Percentiles rank a stretch among this genome's conserved stretches.
phyloP scores from a whole-genome alignment of 2,888 invertebrate genomes.

The Gymnoscelis rufifasciata region DNA sequence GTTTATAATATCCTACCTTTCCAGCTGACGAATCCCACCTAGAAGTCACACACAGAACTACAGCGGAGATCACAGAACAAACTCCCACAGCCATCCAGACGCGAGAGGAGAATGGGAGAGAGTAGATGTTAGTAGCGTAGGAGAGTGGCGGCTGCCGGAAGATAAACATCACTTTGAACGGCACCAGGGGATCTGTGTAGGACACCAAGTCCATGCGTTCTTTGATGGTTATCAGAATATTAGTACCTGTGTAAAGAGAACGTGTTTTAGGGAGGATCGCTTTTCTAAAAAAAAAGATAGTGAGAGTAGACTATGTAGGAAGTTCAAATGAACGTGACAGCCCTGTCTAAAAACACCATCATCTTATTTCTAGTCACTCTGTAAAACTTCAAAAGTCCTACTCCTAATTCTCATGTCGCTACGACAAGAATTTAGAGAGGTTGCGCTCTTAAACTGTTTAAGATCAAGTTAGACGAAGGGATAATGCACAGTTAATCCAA shows the following conservation, averaged over 20 bases:
- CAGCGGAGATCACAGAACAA: constrained; percentile 53
- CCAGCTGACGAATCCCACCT: constrained; percentile 45
- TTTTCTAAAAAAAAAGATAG: too few species aligned
- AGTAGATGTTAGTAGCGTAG: constrained; percentile 81
- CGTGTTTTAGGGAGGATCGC: too few species aligned
- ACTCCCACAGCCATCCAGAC: constrained; percentile 80
- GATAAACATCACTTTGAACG: constrained; percentile 71
- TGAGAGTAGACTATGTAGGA: too few species aligned
- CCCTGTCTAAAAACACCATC: too few species aligned
- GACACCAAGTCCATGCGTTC: constrained; percentile 55
- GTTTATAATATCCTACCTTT: constrained; percentile 30
- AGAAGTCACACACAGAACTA: constrained; percentile 55
- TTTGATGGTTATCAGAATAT: constrained; percentile 37
- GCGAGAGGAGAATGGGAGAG: constrained; percentile 77
- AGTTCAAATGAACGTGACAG: too few species aligned
- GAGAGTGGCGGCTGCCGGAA: constrained; percentile 83
- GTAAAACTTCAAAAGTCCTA: too few species aligned
- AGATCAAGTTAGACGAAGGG: too few species aligned
- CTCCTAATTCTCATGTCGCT: too few species aligned
- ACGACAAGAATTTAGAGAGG: too few species aligned
- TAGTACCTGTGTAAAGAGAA: constrained; percentile 46
- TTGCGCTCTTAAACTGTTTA: too few species aligned
- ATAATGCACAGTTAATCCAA: too few species aligned
- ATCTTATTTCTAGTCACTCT: too few species aligned
- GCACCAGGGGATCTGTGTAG: constrained; percentile 67